phyloP scores from a whole-genome alignment of 2,888 invertebrate species.

The Chalcis sispes region DNA sequence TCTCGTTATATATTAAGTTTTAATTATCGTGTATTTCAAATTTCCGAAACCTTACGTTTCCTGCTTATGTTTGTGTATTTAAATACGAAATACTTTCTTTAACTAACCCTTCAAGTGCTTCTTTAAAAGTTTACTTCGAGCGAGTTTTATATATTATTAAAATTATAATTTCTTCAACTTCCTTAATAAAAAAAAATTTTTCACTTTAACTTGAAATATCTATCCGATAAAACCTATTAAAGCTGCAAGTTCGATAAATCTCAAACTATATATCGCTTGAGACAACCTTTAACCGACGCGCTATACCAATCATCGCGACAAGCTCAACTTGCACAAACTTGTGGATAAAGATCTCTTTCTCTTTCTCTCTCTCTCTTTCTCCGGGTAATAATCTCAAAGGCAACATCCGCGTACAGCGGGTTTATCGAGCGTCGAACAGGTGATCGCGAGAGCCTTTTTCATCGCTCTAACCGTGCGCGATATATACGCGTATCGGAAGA shows the following conservation, averaged over 20 bases:
- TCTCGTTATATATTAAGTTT: background rate
- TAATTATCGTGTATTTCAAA: too few species aligned
- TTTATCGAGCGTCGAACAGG: constrained; percentile 24
- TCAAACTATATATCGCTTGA: background rate
- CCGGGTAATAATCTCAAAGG: too few species aligned
- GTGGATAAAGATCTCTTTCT: constrained; percentile 18
- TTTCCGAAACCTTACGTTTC: too few species aligned
- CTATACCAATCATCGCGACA: too few species aligned
- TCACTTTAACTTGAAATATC: too few species aligned
- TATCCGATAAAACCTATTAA: too few species aligned
- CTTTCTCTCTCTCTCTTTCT: too few species aligned
- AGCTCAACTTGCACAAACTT: background rate
- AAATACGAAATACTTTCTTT: background rate
- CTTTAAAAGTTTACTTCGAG: background rate
- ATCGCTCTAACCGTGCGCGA: background rate
- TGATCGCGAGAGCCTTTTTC: constrained; percentile 10
- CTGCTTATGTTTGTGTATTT: too few species aligned
- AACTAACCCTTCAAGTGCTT: background rate
- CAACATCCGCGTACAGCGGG: background rate
- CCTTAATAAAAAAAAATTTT: too few species aligned
- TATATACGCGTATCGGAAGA: constrained; percentile 4
- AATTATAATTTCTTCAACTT: too few species aligned
- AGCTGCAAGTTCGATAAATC: too few species aligned
- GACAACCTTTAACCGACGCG: background rate
- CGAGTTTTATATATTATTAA: too few species aligned